Percentiles rank a stretch among this genome's conserved stretches.
phyloP scores from a whole-genome alignment of 1,140 invertebrate genomes.

The Zaprionus gabonicus region DNA sequence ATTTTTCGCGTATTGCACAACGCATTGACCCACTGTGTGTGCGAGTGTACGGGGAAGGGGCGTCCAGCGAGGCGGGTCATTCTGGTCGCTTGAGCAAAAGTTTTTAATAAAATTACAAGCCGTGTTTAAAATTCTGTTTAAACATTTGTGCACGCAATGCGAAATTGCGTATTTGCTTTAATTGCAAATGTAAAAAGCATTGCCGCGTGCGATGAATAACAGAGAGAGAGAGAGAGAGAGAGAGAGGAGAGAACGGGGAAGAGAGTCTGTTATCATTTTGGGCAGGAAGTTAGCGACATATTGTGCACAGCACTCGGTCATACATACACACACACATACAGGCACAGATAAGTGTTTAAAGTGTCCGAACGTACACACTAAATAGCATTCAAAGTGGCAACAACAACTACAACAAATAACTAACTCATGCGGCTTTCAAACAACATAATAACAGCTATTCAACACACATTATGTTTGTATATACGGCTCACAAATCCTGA shows the following conservation, averaged over 20 bases:
- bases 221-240: neutral
- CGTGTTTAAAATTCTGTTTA: constrained; percentile 41
- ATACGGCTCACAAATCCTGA: no score
- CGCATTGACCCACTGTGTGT: constrained; percentile 18
- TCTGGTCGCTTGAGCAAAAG: constrained; percentile 37
- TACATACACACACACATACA: neutral
- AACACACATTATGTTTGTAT: no score
- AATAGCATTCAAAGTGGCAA: neutral
- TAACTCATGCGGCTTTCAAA: neutral
- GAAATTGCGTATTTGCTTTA: constrained; percentile 48
- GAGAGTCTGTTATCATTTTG: neutral
- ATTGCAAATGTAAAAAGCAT: constrained; percentile 46
- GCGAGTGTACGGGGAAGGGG: neutral
- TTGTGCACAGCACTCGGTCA: neutral
- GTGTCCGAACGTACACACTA: neutral
- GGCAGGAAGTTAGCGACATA: neutral
- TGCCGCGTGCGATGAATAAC: constrained; percentile 9
- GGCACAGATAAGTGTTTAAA: neutral
- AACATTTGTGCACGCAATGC: constrained; percentile 55
- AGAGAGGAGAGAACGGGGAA: neutral
- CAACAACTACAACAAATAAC: no score
- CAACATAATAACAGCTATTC: neutral
- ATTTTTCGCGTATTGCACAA: constrained; percentile 30
- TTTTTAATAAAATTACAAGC: constrained; percentile 75
- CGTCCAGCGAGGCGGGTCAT: neutral